phyloP scores from a whole-genome alignment of 2,888 invertebrate genomes.

The Lordiphosa fenestrarum region DNA sequence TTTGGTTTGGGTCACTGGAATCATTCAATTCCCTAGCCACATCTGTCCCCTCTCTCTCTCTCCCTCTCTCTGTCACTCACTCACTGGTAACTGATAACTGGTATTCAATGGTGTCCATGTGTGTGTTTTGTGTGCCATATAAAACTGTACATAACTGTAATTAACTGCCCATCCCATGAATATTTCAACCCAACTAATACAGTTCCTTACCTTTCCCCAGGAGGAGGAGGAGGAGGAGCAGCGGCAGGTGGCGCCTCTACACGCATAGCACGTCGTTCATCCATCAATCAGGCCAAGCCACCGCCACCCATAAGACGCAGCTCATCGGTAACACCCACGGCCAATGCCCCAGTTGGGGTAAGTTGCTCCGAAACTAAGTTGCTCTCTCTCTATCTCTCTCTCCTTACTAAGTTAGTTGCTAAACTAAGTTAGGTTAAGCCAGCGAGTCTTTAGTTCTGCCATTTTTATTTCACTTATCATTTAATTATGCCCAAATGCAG shows the following conservation, averaged over 20 bases:
- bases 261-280: constrained; percentile 80
- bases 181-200: not conserved
- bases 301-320: constrained; percentile 92
- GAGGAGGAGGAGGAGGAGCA: constrained; percentile 33
- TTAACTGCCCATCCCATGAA: constrained; percentile 28
- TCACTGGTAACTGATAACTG: constrained; percentile 27
- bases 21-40: constrained; percentile 3
- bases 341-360: constrained; percentile 75
- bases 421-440: constrained; percentile 14
- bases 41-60: constrained; percentile 4
- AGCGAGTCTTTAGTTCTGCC: constrained; percentile 17
- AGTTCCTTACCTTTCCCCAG: constrained; percentile 3
- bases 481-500: constrained; percentile 45
- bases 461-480: constrained; percentile 46
- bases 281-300: constrained; percentile 83
- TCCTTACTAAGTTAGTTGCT: not conserved
- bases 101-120: constrained; percentile 45
- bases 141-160: constrained; percentile 52
- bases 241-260: constrained; percentile 53
- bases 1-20: not conserved
- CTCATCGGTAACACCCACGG: constrained; percentile 83
- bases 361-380: constrained; percentile 37
- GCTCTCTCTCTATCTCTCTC: no score
- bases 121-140: constrained; percentile 49
- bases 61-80: constrained; percentile 6